phyloP scores from a whole-genome alignment of 2,113 vertebrate species.

The Helogale parvula region DNA sequence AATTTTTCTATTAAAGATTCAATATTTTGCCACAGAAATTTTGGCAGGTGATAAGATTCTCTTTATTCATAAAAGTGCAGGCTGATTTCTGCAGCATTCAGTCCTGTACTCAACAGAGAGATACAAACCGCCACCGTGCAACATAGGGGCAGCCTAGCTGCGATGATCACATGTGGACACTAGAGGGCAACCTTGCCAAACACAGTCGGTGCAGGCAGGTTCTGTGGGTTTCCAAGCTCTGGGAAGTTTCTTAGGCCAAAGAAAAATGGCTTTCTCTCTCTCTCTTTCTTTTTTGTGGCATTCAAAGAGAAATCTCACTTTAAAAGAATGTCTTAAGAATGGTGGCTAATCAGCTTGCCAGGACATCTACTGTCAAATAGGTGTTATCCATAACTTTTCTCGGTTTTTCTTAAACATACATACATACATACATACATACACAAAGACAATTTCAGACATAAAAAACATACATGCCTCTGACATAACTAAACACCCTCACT shows the following conservation, averaged over 20 bases:
- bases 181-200: conserved; percentile 59
- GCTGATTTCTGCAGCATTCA: not conserved
- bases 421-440: conserved; percentile 20
- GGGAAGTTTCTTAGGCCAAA: not conserved
- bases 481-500: conserved; percentile 48
- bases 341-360: not conserved
- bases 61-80: not conserved
- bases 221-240: not conserved
- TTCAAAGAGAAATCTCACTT: conserved; percentile 52
- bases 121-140: accelerated
- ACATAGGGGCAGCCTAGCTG: not conserved
- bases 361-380: conserved; percentile 22
- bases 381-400: not conserved
- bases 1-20: not conserved
- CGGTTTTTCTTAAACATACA: conserved; percentile 20
- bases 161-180: not conserved
- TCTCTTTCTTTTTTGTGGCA: not conserved
- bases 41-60: not conserved
- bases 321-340: conserved; percentile 29
- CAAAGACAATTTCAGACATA: conserved; percentile 58
- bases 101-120: no score
- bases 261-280: not conserved
- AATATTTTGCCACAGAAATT: not conserved
- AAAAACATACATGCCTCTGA: conserved; percentile 69
- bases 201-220: not conserved